A percentile compares a stretch with the other conserved stretches of the same genome.
Conservation (phyloP, 2,113 vertebrate species). For the Thamnophis sirtalis region DNA sequence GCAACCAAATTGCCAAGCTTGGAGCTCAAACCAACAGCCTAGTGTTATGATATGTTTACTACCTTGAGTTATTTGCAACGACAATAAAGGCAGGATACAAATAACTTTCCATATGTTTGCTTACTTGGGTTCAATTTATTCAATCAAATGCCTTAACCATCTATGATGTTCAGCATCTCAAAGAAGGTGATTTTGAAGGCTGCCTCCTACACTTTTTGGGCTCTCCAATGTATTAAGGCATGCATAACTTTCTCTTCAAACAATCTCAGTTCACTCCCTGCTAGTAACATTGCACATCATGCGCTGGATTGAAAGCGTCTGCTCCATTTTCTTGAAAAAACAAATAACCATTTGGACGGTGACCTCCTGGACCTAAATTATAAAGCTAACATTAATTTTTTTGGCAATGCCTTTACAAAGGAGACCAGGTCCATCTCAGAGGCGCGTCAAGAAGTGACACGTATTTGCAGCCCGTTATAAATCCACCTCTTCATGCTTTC, state of each 20-base stretch:
- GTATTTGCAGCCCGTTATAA: constrained; percentile 21
- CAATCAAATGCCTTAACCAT: neutral
- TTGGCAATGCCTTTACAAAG: neutral
- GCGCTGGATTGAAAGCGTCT: neutral
- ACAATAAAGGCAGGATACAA: neutral
- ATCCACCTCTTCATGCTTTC: constrained; percentile 67
- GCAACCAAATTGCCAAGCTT: too few relatives aligned
- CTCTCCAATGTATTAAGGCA: neutral
- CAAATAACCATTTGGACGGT: too few relatives aligned
- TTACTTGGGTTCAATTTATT: neutral
- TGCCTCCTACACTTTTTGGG: neutral
- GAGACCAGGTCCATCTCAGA: constrained; percentile 26
- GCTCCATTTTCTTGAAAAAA: neutral
- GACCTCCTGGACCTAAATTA: neutral
- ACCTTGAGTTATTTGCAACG: neutral
- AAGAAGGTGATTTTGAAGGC: neutral
- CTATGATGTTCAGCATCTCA: neutral
- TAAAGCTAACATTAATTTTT: neutral
- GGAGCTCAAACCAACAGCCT: too few relatives aligned
- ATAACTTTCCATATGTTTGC: neutral
- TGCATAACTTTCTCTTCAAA: neutral
- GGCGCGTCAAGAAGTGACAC: constrained; percentile 40
- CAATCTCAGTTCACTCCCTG: neutral
- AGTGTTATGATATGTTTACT: neutral
- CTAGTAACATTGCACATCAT: neutral